Percentiles rank a stretch among this genome's conserved stretches.
phyloP scores from a whole-genome alignment of 2,888 invertebrate genomes.

The Chydorus sphaericus region DNA sequence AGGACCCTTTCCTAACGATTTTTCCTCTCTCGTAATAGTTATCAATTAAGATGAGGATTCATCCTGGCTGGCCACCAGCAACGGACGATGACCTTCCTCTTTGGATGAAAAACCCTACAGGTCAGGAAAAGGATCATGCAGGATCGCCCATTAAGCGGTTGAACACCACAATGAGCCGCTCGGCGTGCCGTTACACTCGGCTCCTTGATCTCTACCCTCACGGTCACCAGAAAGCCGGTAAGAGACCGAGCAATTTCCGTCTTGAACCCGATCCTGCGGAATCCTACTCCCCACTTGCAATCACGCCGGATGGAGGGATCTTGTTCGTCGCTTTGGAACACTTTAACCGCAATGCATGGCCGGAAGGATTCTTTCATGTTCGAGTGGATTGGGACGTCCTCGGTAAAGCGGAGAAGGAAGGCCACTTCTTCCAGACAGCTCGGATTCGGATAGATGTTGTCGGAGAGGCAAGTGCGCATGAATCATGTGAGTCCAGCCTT shows the following conservation, averaged over 20 bases:
- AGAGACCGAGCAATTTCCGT: neutral
- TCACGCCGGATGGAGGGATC: constrained; percentile 12
- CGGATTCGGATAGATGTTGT: neutral
- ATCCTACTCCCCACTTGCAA: neutral
- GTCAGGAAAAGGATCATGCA: neutral
- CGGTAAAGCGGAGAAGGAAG: neutral
- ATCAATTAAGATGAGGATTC: neutral
- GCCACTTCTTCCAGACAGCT: neutral
- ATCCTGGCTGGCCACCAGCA: neutral
- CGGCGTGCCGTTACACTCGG: constrained; percentile 9
- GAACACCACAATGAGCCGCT: constrained; percentile 3
- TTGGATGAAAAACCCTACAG: neutral
- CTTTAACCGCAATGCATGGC: constrained; percentile 5
- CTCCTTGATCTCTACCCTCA: constrained; percentile 1
- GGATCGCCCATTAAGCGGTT: neutral
- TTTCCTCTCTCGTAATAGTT: neutral
- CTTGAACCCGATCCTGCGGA: constrained; percentile 2
- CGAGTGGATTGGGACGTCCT: neutral
- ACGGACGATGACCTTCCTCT: neutral
- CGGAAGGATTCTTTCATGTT: neutral
- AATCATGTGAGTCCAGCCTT: neutral
- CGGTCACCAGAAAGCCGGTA: neutral
- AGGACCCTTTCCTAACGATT: no score
- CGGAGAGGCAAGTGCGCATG: neutral
- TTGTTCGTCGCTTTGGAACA: constrained; percentile 11